Base-by-base conservation (phyloP, 2,113 vertebrate genomes). In the Tauraco erythrolophus region DNA sequence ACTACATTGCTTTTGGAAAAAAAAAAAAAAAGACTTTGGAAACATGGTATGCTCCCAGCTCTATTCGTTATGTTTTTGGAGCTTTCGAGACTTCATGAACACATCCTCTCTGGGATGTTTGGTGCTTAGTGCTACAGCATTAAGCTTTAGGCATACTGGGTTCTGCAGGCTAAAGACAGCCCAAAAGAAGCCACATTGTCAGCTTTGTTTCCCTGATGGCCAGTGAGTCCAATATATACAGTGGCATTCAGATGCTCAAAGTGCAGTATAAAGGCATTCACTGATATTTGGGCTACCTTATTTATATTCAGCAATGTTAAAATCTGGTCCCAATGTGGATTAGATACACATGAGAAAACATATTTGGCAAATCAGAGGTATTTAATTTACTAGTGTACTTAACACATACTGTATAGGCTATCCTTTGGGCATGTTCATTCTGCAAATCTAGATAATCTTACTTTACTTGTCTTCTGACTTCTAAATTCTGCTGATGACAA, bases 311-410 rank as follows among this genome's bases (percentile, higher is more conserved):
- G 33, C 35, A 91, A 27, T 37, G 84, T 23, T 78, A 61, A 94
- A 83, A 65, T 82, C 45, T 95, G 80, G 92, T 92, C 92, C 89
- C 57, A 88, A 30, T 56, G 87, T 45, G 56, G 22, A 62, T 45
- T 43, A n/a, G 12, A 74, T 69, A 71, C 41, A 68, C 28, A 43
- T 53, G 22, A 88, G 11, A 94, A 75, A 68, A 78, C 39, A 7
- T 74, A 82, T 85, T 89, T 92, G 81, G 81, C 78, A 96, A 89
- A 83, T 65, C 74, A 92, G 68, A 94, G 46, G 61, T 70, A 78
- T 84, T 91, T 86, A 70, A 92, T 86, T 92, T 80, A 61, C 72
- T 87, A 58, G 30, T 50, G 19, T 88, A 82, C 39, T 92, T 89
- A 51, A 37, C 56, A 60, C 33, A 53, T 30, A 66, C 39, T 60